A percentile compares a stretch with the other conserved stretches of the same genome.
These are phyloP conservation scores for Neolamprologus brichardi DNA, from an alignment of 2,113 vertebrate species.

Conservation along the genomic window DNA sequence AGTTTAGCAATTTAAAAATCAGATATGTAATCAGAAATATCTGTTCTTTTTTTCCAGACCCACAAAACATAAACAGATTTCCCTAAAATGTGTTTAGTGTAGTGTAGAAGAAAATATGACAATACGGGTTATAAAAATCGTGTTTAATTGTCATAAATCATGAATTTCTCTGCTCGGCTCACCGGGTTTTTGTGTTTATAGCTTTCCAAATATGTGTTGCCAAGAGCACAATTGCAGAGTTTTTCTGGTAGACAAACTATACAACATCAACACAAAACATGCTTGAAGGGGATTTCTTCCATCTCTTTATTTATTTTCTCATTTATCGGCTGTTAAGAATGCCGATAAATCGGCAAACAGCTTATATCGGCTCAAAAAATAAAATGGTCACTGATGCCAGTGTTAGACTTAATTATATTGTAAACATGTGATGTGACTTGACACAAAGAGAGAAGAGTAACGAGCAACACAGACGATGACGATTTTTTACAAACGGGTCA, in stretches of 20 bases:
- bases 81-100: not conserved
- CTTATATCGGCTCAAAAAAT: not conserved
- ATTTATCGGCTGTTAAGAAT: not conserved
- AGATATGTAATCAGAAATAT: not conserved
- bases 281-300: not conserved
- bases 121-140: accelerated
- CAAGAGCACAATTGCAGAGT: not conserved
- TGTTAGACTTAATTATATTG: not conserved
- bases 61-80: not conserved
- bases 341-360: not conserved
- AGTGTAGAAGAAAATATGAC: not conserved
- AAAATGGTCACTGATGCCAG: not conserved
- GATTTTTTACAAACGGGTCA: not conserved
- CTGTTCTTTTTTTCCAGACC: not conserved
- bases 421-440: not conserved
- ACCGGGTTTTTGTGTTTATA: not conserved
- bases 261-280: not conserved
- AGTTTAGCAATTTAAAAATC: not conserved
- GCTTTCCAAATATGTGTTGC: not conserved
- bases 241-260: not conserved
- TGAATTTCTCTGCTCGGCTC: not conserved
- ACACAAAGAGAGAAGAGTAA: not conserved
- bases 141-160: not conserved
- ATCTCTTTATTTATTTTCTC: not conserved
- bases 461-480: not conserved